phyloP scores from a whole-genome alignment of 2,888 invertebrate genomes.

The Trichopria drosophilae region DNA sequence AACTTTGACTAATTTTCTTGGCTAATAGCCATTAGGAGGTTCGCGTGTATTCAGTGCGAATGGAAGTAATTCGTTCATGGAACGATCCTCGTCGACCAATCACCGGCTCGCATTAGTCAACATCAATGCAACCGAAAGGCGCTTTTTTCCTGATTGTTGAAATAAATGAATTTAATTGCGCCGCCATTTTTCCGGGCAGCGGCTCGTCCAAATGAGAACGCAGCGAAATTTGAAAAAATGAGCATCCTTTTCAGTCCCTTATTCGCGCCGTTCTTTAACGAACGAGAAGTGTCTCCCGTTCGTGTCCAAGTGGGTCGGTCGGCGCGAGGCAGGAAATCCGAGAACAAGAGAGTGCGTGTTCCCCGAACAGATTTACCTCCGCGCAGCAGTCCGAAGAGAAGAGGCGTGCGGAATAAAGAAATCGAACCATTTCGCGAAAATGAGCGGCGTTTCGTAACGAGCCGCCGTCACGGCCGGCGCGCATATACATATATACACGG shows the following conservation, averaged over 20 bases:
- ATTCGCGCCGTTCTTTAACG: not conserved
- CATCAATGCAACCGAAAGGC: no score
- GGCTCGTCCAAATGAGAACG: no score
- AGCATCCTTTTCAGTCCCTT: not conserved
- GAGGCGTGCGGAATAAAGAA: constrained; percentile 23
- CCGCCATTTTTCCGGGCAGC: no score
- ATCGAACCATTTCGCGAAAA: constrained; percentile 44
- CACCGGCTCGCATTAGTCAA: no score
- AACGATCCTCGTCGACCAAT: constrained; percentile 2
- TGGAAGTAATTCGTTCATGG: not conserved
- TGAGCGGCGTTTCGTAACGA: constrained; percentile 36
- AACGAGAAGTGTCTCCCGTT: constrained; percentile 7
- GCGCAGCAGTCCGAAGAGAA: constrained; percentile 12
- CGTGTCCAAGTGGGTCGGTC: constrained; percentile 8
- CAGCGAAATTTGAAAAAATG: not conserved
- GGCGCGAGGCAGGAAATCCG: constrained; percentile 1
- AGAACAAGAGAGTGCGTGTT: constrained; percentile 1
- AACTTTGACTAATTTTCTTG: constrained; percentile 5
- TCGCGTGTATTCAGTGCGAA: not conserved
- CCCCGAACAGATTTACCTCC: constrained; percentile 14
- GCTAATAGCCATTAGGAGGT: not conserved
- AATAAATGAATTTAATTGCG: no score
- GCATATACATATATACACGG: no score
- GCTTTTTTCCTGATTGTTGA: no score
- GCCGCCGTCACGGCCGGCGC: no score